Conservation (phyloP, 2,888 invertebrate species). For the Nemoura dubitans region DNA sequence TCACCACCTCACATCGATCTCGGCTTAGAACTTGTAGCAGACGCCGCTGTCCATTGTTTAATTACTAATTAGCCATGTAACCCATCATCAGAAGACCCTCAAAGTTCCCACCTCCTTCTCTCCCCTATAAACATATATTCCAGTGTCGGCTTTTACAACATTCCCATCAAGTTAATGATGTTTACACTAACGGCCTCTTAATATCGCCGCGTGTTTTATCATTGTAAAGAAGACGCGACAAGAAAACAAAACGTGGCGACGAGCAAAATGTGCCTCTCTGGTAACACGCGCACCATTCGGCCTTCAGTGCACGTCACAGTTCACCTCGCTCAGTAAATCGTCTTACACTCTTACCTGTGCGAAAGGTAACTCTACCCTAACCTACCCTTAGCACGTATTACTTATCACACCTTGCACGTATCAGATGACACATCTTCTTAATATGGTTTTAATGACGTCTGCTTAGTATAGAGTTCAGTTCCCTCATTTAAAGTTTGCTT, state of each 20-base stretch:
- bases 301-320: too few relatives aligned
- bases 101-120: background rate
- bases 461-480: background rate
- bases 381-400: too few relatives aligned
- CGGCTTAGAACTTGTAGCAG: background rate
- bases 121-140: background rate
- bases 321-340: too few relatives aligned
- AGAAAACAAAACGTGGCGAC: background rate
- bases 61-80: constrained; percentile 7
- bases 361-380: too few relatives aligned
- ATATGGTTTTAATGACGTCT: background rate
- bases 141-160: background rate
- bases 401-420: too few relatives aligned
- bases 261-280: background rate
- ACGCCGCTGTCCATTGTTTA: background rate
- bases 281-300: too few relatives aligned
- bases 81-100: background rate
- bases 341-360: too few relatives aligned
- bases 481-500: background rate
- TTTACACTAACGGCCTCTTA: background rate
- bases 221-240: background rate
- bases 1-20: background rate
- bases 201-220: background rate
- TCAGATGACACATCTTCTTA: background rate
- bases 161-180: background rate